Evolutionary conservation across 35 echinoderm and acorn worm genomes (phyloP).

Genomic region (Strongylocentrotus purpuratus): DNA sequence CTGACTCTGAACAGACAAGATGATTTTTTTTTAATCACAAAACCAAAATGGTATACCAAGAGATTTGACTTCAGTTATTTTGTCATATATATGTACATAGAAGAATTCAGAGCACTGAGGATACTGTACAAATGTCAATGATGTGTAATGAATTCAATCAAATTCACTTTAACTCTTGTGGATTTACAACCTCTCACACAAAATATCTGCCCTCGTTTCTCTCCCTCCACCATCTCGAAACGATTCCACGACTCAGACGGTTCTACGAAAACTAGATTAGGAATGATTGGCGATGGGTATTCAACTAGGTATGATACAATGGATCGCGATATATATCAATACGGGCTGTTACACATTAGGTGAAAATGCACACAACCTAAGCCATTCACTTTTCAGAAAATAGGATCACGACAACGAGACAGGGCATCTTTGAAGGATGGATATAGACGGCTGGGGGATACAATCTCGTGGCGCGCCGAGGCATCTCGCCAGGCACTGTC

Average conservation of each 20-base stretch:
- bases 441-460: background rate
- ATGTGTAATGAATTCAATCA: background rate
- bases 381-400: background rate
- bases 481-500: background rate
- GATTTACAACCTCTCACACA: background rate
- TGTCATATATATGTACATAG: background rate
- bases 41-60: too few relatives aligned
- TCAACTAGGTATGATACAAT: background rate
- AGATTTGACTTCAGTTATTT: background rate
- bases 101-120: background rate
- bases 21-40: background rate
- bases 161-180: background rate
- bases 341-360: background rate
- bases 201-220: background rate
- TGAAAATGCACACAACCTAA: background rate
- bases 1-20: background rate
- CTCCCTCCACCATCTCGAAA: background rate
- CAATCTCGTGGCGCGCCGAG: background rate
- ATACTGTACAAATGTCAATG: background rate
- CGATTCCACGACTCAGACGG: background rate
- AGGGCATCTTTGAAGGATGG: background rate
- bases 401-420: background rate
- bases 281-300: conserved; percentile 6
- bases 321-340: background rate
- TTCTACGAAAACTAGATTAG: background rate